These are phyloP conservation scores for Ciona savignyi DNA, from an alignment of 23 tunicate species.

Conservation along the genomic window DNA sequence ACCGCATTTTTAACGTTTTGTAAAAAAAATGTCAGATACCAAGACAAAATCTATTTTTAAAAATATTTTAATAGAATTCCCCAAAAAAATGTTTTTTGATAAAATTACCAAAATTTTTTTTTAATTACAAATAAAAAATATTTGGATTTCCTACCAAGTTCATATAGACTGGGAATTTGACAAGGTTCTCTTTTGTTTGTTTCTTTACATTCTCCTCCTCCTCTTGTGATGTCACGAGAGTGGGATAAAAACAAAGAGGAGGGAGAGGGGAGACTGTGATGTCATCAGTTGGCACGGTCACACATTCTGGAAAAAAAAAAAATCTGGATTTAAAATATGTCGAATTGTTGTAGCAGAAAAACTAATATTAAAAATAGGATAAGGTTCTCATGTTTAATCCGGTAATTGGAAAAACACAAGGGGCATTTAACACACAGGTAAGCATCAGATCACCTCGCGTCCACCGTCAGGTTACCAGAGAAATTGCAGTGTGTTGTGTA, in stretches of 20 bases:
- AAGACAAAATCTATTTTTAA: background rate
- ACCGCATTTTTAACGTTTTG: no score
- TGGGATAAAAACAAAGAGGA: slow-evolving; percentile 30
- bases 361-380: no score
- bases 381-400: no score
- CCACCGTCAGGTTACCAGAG: no score
- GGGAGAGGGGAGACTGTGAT: slow-evolving; percentile 6
- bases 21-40: background rate
- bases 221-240: slow-evolving; percentile 8
- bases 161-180: slow-evolving; percentile 60
- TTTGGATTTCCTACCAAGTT: slow-evolving; percentile 30
- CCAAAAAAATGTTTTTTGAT: background rate
- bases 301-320: background rate
- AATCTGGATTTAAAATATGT: background rate
- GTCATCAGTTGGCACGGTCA: background rate
- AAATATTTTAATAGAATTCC: background rate
- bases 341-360: no score
- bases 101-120: no score
- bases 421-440: no score
- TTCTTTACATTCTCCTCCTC: background rate
- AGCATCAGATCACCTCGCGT: no score
- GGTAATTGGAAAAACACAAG: no score
- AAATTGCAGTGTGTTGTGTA: no score
- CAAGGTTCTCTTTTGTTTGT: background rate
- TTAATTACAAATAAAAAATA: background rate